phyloP scores from a whole-genome alignment of 1,140 invertebrate genomes.

The Drosophila nasuta region DNA sequence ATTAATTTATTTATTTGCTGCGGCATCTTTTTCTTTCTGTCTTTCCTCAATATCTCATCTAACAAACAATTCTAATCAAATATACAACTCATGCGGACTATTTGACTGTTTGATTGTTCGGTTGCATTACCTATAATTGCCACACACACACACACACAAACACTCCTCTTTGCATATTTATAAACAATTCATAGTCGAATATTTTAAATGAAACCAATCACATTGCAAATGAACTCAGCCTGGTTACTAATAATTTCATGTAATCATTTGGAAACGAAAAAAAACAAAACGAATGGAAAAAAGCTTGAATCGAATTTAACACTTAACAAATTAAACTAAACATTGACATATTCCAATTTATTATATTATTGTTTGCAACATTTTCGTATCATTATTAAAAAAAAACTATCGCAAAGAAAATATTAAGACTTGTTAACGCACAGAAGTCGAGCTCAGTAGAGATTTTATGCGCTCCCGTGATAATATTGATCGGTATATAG shows the following conservation, averaged over 20 bases:
- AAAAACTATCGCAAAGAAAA: slow-evolving; percentile 27
- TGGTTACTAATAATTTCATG: slow-evolving; percentile 84
- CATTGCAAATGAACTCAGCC: slow-evolving; percentile 75
- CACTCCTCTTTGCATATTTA: slow-evolving; percentile 3
- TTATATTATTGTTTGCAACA: slow-evolving; percentile 12
- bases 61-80: slow-evolving; percentile 47
- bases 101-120: slow-evolving; percentile 56
- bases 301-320: slow-evolving; percentile 15
- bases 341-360: slow-evolving; percentile 17
- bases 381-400: slow-evolving; percentile 24
- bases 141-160: slow-evolving; percentile 11
- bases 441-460: slow-evolving; percentile 5
- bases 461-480: slow-evolving; percentile 21
- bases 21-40: slow-evolving; percentile 79
- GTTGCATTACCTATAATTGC: slow-evolving; percentile 40
- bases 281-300: slow-evolving; percentile 5
- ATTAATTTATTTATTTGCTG: slow-evolving; percentile 80
- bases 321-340: slow-evolving; percentile 6
- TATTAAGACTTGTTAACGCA: slow-evolving; percentile 35
- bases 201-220: slow-evolving; percentile 79
- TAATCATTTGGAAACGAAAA: slow-evolving; percentile 53
- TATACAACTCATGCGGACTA: slow-evolving; percentile 68
- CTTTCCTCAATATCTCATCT: slow-evolving; percentile 72
- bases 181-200: slow-evolving; percentile 53
- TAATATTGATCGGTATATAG: slow-evolving; percentile 11